Conservation (phyloP, 1,140 invertebrate genomes). For the Cardiocondyla obscurior region DNA sequence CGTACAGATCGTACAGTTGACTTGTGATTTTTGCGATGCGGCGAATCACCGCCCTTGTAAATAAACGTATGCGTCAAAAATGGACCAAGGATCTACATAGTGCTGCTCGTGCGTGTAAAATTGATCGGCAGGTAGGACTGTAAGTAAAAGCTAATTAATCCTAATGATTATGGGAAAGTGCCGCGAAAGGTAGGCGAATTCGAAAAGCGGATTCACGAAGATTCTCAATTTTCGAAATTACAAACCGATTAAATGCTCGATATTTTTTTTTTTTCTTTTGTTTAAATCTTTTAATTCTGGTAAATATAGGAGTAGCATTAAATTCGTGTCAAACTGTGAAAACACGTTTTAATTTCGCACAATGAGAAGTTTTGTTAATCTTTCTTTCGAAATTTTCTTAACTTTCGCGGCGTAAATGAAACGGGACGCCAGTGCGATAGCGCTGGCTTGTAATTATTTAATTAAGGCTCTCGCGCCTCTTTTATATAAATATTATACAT, state of each 20-base stretch:
- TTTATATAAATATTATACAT: slow-evolving; percentile 70
- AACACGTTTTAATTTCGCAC: slow-evolving; percentile 17
- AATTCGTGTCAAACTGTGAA: not conserved
- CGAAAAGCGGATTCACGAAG: not conserved
- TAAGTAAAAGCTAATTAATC: slow-evolving; percentile 75
- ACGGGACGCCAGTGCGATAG: not conserved
- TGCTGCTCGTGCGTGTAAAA: slow-evolving; percentile 70
- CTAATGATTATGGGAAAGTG: slow-evolving; percentile 65
- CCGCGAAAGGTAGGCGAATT: slow-evolving; percentile 23
- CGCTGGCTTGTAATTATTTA: slow-evolving; percentile 66
- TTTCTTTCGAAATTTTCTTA: slow-evolving; percentile 11
- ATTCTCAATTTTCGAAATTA: slow-evolving; percentile 13
- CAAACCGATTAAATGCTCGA: not conserved
- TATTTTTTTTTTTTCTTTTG: too few relatives aligned
- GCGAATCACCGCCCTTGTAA: slow-evolving; percentile 69
- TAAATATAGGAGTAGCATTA: not conserved
- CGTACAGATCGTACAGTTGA: slow-evolving; percentile 43
- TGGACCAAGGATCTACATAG: slow-evolving; percentile 80
- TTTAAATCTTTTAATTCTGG: too few relatives aligned
- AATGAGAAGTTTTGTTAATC: not conserved
- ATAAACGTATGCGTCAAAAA: slow-evolving; percentile 80
- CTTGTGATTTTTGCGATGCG: slow-evolving; percentile 58
- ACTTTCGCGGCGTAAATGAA: slow-evolving; percentile 41
- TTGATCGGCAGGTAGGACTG: slow-evolving; percentile 66
- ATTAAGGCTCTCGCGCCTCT: slow-evolving; percentile 64